Evolutionary conservation across 2,113 vertebrate species (phyloP).

Genomic region (Trinectes maculatus): DNA sequence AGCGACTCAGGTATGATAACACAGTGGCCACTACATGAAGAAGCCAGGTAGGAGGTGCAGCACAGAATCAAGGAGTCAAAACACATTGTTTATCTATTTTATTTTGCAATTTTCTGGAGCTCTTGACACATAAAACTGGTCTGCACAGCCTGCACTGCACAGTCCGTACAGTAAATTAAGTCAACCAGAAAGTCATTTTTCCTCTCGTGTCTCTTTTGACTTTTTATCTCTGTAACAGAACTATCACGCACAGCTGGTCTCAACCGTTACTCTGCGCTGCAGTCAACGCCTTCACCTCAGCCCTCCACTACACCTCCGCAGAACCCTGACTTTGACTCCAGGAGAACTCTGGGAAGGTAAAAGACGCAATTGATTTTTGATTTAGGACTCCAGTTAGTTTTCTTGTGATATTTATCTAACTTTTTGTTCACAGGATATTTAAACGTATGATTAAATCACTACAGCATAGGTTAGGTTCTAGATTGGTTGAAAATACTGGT

Average conservation of each 20-base stretch:
- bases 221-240: constrained; percentile 77
- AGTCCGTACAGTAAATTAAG: not conserved
- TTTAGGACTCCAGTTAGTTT: too few species aligned
- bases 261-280: constrained; percentile 95
- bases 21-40: not conserved
- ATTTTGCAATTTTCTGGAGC: too few species aligned
- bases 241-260: constrained; percentile 88
- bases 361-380: not conserved
- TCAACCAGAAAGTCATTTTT: fast-evolving
- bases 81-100: too few species aligned
- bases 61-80: too few species aligned
- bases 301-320: constrained; percentile 81
- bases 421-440: too few species aligned
- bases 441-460: too few species aligned
- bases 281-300: constrained; percentile 81
- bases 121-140: too few species aligned
- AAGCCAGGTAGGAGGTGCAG: not conserved
- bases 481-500: not conserved
- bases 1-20: constrained; percentile 89
- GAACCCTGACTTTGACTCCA: constrained; percentile 87
- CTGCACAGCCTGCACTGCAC: too few species aligned
- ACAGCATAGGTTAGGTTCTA: too few species aligned
- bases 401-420: too few species aligned
- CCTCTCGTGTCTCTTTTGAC: not conserved
- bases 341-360: constrained; percentile 90